Base-by-base conservation (phyloP, 2,888 invertebrate genomes). In the Resseliella maxima region DNA sequence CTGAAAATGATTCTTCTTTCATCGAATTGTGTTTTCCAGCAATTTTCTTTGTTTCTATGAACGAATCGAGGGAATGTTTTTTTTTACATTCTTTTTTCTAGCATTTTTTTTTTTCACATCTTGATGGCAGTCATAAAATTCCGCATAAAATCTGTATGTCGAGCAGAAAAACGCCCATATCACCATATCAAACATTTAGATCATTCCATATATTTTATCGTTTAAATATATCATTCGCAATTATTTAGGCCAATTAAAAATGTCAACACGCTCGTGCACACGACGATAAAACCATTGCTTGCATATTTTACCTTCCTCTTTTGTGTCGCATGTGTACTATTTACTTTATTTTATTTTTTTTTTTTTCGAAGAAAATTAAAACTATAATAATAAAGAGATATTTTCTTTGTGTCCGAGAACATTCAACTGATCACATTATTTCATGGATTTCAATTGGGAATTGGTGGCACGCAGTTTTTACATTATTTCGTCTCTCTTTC, bases 221-320 rank as follows among this genome's bases (percentile, higher is more conserved):
- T 83, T 0, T 38, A 50, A 41, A 8, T 18, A 8, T 8, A 59
- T 24, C 59, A 15, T 18, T n/a, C 83, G 12, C 83, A 83, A 83
- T 83, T 83, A 83, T 83, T 83, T 38, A 83, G 83, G 38, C 83
- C 83, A 83, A 83, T 83, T 83, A 83, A 83, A 83, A 83, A 83
- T 83, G 83, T 38, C 83, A 83, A 83, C 83, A 83, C 36, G 5
- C 21, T 83, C 24, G n/a, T 10, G 59, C n/a, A 15, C 24, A 83
- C 83, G 6, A n/a, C 41, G n/a, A 83, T 38, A 24, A 72, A 72
- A 59, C 50, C 10, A 18, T 2, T 18, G 59, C 24, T n/a, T 59
- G 72, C 72, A 72, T 72, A 31, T 72, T 72, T 31, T 59, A 24
- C 5, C 24, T 24, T 0, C 72, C 15, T 31, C 15, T 72, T 72